Conservation (phyloP, 2,797 vertebrate species). For the Periophthalmus magnuspinnatus region DNA sequence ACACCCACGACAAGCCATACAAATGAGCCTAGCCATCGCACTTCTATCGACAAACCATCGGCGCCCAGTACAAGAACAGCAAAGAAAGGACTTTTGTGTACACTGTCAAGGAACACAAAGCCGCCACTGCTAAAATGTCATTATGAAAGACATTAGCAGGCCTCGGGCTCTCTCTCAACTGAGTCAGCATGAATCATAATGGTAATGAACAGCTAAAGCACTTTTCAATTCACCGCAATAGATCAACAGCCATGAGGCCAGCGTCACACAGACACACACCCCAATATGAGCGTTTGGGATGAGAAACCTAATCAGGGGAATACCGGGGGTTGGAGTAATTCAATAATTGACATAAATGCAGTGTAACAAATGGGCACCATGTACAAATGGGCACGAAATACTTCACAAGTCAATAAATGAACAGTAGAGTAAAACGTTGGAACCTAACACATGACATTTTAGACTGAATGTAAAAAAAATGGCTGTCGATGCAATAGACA, state of each 20-base stretch:
- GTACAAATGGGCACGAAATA: background rate
- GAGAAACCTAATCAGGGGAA: constrained; percentile 3
- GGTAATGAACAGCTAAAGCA: constrained; percentile 53
- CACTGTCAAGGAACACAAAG: constrained; percentile 33
- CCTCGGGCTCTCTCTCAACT: constrained; percentile 29
- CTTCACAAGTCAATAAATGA: background rate
- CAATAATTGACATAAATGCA: background rate
- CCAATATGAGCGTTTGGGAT: background rate
- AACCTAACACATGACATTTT: too few relatives aligned
- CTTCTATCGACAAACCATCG: constrained; percentile 13
- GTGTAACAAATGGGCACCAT: background rate
- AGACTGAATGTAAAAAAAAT: too few relatives aligned
- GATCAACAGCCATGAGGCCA: constrained; percentile 16
- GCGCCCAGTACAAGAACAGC: constrained; percentile 16
- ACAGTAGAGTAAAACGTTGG: background rate
- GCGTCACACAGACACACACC: background rate
- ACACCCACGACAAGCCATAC: constrained; percentile 12
- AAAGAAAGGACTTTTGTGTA: constrained; percentile 22
- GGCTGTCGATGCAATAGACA: too few relatives aligned
- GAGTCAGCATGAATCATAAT: constrained; percentile 62
- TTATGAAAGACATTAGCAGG: constrained; percentile 51
- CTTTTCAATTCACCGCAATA: constrained; percentile 31
- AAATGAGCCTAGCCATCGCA: constrained; percentile 16
- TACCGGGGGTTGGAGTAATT: background rate
- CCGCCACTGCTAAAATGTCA: constrained; percentile 41